Percentiles rank a stretch among this genome's conserved stretches.
Evolutionary conservation across 2,113 vertebrate species (phyloP).

Genomic region (Siniperca knerii): DNA sequence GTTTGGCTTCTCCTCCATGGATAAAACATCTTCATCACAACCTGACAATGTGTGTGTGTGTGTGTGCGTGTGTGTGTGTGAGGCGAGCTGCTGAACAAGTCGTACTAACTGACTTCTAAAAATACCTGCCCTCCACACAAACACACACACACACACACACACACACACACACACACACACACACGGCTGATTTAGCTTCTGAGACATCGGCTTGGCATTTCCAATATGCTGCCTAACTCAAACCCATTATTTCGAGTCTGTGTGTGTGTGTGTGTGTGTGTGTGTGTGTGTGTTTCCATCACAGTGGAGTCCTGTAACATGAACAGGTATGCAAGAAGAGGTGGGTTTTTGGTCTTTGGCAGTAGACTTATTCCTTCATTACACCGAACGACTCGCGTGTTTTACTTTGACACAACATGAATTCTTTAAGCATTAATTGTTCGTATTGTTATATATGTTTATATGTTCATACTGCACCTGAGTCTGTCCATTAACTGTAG

Average conservation of each 20-base stretch:
- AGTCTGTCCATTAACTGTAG: too few species aligned
- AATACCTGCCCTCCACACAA: conserved; percentile 52
- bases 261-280: conserved; percentile 33
- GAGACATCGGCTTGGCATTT: conserved; percentile 51
- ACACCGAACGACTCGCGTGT: neutral
- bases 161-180: conserved; percentile 43
- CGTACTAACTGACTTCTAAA: conserved; percentile 62
- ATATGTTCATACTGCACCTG: too few species aligned
- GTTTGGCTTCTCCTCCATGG: conserved; percentile 18
- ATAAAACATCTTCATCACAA: conserved; percentile 66
- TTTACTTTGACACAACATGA: too few species aligned
- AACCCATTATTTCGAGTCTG: conserved; percentile 28
- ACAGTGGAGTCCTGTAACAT: neutral
- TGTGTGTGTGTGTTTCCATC: conserved; percentile 20
- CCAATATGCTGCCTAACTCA: conserved; percentile 52
- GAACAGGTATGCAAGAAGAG: conserved; percentile 24
- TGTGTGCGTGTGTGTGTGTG: conserved; percentile 10
- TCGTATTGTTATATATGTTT: too few species aligned
- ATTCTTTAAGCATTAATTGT: too few species aligned
- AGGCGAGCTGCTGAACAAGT: conserved; percentile 1
- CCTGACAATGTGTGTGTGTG: conserved; percentile 30
- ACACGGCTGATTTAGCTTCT: conserved; percentile 50
- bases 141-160: conserved; percentile 33
- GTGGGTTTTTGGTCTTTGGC: neutral
- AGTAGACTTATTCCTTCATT: neutral